phyloP scores from a whole-genome alignment of 2,888 invertebrate species.

The Pegoplata infirma region DNA sequence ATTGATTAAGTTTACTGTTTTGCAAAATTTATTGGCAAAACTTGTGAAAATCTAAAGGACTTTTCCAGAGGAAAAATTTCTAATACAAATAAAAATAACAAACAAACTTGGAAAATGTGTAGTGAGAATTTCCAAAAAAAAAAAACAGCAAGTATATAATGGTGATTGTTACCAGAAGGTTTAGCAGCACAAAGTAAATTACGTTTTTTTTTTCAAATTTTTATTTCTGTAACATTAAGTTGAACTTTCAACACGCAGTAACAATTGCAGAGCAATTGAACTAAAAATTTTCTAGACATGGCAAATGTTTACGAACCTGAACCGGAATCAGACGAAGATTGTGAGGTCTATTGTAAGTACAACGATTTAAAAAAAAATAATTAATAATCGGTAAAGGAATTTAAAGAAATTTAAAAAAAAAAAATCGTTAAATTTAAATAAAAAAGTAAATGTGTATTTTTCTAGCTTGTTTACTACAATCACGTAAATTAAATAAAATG shows the following conservation, averaged over 20 bases:
- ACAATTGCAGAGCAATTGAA: not conserved
- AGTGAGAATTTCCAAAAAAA: not conserved
- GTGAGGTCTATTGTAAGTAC: slow-evolving; percentile 77
- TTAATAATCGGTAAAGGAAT: no score
- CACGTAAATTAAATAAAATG: no score
- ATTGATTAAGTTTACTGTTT: slow-evolving; percentile 20
- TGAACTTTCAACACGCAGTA: slow-evolving; percentile 28
- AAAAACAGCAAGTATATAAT: no score
- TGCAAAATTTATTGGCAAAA: slow-evolving; percentile 27
- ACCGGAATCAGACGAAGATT: slow-evolving; percentile 77
- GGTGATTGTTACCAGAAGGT: slow-evolving; percentile 13
- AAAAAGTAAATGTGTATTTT: not conserved
- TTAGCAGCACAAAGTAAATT: not conserved
- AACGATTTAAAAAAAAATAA: not conserved
- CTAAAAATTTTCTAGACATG: slow-evolving; percentile 24
- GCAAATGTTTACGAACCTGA: slow-evolving; percentile 73
- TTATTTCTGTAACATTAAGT: slow-evolving; percentile 26
- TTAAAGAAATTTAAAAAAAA: no score
- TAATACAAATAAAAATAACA: slow-evolving; percentile 5
- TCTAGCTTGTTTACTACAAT: no score
- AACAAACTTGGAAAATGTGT: not conserved
- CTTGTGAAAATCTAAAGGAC: slow-evolving; percentile 3
- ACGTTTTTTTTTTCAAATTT: slow-evolving; percentile 25
- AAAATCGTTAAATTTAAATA: not conserved
- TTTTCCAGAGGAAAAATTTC: not conserved